Percentiles rank a stretch among this genome's conserved stretches.
Conservation (phyloP, 1,140 invertebrate species). For the Anoplophora glabripennis region DNA sequence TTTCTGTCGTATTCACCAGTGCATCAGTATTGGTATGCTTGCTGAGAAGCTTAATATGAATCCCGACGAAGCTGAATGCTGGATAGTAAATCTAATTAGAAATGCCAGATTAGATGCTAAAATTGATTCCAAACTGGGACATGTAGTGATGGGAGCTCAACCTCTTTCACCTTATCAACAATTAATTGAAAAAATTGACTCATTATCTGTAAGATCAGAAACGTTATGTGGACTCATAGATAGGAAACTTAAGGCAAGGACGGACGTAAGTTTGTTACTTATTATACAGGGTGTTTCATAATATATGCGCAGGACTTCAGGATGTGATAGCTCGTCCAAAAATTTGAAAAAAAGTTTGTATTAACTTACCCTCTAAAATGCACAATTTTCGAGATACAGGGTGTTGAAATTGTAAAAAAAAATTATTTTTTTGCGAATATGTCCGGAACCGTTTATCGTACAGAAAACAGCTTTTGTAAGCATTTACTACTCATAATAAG, state of each 20-base stretch:
- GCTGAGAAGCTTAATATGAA: slow-evolving; percentile 98
- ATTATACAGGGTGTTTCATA: slow-evolving; percentile 2
- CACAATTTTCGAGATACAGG: too few relatives aligned
- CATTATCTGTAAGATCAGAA: slow-evolving; percentile 83
- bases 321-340: too few relatives aligned
- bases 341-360: too few relatives aligned
- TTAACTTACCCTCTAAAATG: too few relatives aligned
- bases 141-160: slow-evolving; percentile 99
- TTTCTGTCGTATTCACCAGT: slow-evolving; percentile 98
- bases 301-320: too few relatives aligned
- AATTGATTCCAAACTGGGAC: slow-evolving; percentile 97
- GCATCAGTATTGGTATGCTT: slow-evolving; percentile 96
- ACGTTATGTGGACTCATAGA: slow-evolving; percentile 77
- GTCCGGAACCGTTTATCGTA: too few relatives aligned
- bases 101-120: slow-evolving; percentile 97
- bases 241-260: slow-evolving; percentile 71
- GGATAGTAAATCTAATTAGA: slow-evolving; percentile 99
- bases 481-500: too few relatives aligned
- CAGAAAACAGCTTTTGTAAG: too few relatives aligned
- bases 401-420: too few relatives aligned
- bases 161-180: slow-evolving; percentile 97
- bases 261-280: slow-evolving; percentile 41
- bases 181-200: slow-evolving; percentile 97
- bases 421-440: too few relatives aligned
- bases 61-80: slow-evolving; percentile 95